These are phyloP conservation scores for Smittia aterrima DNA, from an alignment of 2,888 invertebrate genomes.

Conservation along the genomic window DNA sequence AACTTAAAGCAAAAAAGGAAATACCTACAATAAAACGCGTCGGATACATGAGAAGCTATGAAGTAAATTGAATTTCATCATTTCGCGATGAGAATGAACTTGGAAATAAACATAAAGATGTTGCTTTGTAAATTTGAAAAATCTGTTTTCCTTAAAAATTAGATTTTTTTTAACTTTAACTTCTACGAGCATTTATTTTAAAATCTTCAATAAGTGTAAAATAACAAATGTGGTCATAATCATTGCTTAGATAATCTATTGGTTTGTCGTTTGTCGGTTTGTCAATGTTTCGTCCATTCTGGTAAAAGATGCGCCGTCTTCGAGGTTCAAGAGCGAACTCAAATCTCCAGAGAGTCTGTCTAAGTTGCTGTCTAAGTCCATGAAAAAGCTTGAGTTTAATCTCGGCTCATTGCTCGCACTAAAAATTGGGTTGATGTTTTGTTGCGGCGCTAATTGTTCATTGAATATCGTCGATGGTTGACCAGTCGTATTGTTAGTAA, in stretches of 20 bases:
- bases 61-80: neutral
- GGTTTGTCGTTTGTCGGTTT: no score
- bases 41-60: neutral
- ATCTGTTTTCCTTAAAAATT: no score
- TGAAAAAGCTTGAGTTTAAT: slow-evolving; percentile 50
- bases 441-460: slow-evolving; percentile 43
- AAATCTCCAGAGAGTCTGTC: slow-evolving; percentile 21
- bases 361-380: slow-evolving; percentile 55
- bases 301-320: neutral
- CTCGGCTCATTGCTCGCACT: slow-evolving; percentile 36
- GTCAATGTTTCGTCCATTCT: neutral
- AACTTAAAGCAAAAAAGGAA: neutral
- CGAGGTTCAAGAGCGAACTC: neutral
- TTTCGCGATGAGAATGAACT: neutral
- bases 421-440: slow-evolving; percentile 44
- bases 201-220: neutral
- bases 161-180: no score
- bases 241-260: neutral
- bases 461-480: slow-evolving; percentile 44
- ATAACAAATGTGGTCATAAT: neutral
- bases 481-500: slow-evolving; percentile 44
- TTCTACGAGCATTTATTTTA: neutral
- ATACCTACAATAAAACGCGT: neutral
- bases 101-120: neutral
- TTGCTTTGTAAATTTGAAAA: neutral